These are phyloP conservation scores for Nesoenas mayeri DNA, from an alignment of 2,113 vertebrate genomes.

Conservation along the genomic window DNA sequence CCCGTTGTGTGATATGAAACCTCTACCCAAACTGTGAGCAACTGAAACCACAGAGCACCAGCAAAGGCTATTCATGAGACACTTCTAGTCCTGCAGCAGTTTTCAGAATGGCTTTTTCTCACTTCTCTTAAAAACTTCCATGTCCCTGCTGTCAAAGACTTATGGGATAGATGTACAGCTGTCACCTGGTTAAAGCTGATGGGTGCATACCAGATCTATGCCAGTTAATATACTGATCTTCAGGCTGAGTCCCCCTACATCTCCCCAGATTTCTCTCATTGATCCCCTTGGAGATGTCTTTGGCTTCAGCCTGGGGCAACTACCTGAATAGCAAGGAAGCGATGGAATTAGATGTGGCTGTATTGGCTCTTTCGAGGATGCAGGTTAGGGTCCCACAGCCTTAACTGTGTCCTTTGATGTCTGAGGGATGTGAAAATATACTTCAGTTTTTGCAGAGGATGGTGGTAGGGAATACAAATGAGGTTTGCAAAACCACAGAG, in stretches of 20 bases:
- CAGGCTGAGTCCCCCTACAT: not conserved
- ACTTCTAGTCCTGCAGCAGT: not conserved
- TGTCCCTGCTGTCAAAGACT: not conserved
- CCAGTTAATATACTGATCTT: not conserved
- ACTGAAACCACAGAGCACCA: not conserved
- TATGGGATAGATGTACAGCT: not conserved
- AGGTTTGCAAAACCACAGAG: not conserved
- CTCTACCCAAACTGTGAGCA: not conserved
- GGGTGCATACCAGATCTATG: not conserved
- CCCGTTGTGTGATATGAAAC: not conserved
- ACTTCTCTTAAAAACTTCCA: not conserved
- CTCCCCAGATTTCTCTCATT: not conserved
- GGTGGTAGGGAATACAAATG: not conserved
- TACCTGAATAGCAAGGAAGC: not conserved
- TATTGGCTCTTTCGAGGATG: not conserved
- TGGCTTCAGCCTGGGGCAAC: not conserved
- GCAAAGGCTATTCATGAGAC: not conserved
- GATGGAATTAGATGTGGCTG: not conserved
- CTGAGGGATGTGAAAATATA: not conserved
- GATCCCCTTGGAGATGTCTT: not conserved
- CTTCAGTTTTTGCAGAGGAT: not conserved
- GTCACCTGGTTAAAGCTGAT: not conserved
- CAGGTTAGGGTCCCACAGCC: not conserved
- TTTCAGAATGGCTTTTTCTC: not conserved
- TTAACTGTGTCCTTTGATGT: not conserved